Conservation (phyloP, 2,113 vertebrate genomes). For the Pluvianellus socialis region DNA sequence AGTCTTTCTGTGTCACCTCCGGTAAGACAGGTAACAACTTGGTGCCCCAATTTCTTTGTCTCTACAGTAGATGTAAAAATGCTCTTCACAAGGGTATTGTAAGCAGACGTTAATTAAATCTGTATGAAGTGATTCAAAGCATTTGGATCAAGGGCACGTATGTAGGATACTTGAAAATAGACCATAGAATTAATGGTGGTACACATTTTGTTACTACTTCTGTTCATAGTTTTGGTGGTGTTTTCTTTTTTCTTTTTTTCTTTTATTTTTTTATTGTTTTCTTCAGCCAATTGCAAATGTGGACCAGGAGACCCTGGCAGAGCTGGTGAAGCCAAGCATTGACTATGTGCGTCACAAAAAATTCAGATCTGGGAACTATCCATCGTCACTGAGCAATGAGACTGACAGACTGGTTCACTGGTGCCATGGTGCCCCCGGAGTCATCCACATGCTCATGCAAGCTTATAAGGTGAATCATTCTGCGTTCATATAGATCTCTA, state of each 20-base stretch:
- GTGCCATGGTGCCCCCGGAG: conserved; percentile 94
- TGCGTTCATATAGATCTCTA: accelerated
- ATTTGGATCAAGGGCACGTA: not conserved
- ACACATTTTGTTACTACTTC: not conserved
- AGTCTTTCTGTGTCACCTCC: not conserved
- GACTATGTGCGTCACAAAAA: conserved; percentile 95
- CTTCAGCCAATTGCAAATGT: conserved; percentile 86
- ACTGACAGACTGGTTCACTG: conserved; percentile 95
- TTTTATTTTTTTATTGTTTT: not conserved
- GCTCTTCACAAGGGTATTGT: not conserved
- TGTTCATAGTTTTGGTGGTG: not conserved
- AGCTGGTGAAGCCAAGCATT: conserved; percentile 92
- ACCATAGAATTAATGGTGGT: not conserved
- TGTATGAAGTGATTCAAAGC: not conserved
- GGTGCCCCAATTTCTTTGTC: not conserved
- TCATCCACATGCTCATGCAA: conserved; percentile 90
- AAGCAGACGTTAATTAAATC: not conserved
- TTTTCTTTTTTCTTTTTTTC: not conserved
- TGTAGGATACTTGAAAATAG: not conserved
- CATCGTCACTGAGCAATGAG: conserved; percentile 94
- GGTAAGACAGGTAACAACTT: not conserved
- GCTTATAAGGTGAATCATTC: conserved; percentile 83
- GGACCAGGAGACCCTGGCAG: conserved; percentile 80
- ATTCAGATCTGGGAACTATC: conserved; percentile 95
- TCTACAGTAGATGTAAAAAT: not conserved